Conservation (phyloP, 2,797 vertebrate genomes). For the Halcyon leucocephala region DNA sequence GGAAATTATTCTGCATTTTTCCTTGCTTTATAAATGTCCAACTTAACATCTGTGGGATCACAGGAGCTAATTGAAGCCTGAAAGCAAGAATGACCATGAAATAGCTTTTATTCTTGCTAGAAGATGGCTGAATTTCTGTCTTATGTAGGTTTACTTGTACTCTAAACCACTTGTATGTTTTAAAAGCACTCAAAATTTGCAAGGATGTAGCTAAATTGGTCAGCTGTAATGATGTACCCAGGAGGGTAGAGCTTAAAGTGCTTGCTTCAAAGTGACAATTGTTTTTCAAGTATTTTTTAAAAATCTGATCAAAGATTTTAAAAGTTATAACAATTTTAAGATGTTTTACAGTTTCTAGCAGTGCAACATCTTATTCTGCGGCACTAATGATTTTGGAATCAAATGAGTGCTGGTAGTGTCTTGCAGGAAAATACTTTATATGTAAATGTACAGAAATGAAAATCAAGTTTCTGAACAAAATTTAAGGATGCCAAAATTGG, state of each 20-base stretch:
- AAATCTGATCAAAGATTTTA: not conserved
- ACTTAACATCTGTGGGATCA: not conserved
- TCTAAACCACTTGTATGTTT: not conserved
- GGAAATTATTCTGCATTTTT: conserved; percentile 17
- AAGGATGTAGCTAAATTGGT: not conserved
- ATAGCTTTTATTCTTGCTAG: not conserved
- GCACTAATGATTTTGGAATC: not conserved
- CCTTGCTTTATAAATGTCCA: not conserved
- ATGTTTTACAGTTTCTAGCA: not conserved
- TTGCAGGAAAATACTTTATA: not conserved
- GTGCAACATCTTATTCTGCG: not conserved
- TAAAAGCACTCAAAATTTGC: not conserved
- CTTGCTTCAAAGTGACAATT: not conserved
- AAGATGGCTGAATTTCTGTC: not conserved
- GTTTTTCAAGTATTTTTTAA: not conserved
- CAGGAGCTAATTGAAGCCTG: not conserved
- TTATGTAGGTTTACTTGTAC: not conserved
- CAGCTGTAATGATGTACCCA: not conserved
- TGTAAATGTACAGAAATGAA: not conserved
- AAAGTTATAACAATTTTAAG: not conserved
- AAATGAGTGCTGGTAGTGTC: not conserved
- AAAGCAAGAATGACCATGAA: not conserved
- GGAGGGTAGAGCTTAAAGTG: not conserved
- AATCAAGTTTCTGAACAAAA: not conserved
- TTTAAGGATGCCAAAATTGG: not conserved